Conservation (phyloP, 2,113 vertebrate genomes). For the Dicentrarchus labrax region DNA sequence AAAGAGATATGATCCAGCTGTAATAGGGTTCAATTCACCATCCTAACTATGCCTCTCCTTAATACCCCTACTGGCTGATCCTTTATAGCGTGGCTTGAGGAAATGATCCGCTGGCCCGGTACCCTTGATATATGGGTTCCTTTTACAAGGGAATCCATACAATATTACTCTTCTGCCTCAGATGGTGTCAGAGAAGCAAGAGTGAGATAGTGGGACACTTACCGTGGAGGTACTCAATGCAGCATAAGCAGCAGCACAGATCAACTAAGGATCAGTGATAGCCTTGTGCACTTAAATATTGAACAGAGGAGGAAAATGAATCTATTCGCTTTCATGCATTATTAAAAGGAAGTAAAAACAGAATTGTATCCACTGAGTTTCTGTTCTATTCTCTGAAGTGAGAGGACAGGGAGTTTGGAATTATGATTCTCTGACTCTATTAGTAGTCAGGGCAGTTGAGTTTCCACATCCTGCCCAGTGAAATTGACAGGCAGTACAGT, state of each 20-base stretch:
- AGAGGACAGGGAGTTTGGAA: constrained; percentile 55
- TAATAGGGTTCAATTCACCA: constrained; percentile 70
- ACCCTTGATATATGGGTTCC: constrained; percentile 51
- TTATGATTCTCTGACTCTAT: constrained; percentile 49
- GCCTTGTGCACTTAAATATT: constrained; percentile 64
- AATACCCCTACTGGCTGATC: constrained; percentile 54
- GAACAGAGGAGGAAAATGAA: constrained; percentile 63
- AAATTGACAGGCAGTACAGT: constrained; percentile 34
- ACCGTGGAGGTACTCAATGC: constrained; percentile 45
- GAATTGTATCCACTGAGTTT: constrained; percentile 57
- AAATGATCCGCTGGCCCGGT: constrained; percentile 54
- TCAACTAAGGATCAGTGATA: constrained; percentile 42
- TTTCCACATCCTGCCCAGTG: constrained; percentile 46
- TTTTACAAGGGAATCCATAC: constrained; percentile 56
- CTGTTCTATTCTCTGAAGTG: constrained; percentile 56
- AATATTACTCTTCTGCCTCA: constrained; percentile 42
- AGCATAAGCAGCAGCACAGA: constrained; percentile 42
- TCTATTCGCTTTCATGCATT: constrained; percentile 72
- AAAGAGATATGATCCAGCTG: constrained; percentile 53
- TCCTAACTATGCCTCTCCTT: constrained; percentile 30
- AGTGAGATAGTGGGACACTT: constrained; percentile 56
- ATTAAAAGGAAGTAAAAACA: constrained; percentile 69
- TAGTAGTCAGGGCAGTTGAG: constrained; percentile 37
- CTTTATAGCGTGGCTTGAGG: constrained; percentile 44
- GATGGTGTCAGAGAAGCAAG: constrained; percentile 27